Percentiles rank a stretch among this genome's conserved stretches.
phyloP scores from a whole-genome alignment of 2,888 invertebrate genomes.

The Choristoneura rosaceana region DNA sequence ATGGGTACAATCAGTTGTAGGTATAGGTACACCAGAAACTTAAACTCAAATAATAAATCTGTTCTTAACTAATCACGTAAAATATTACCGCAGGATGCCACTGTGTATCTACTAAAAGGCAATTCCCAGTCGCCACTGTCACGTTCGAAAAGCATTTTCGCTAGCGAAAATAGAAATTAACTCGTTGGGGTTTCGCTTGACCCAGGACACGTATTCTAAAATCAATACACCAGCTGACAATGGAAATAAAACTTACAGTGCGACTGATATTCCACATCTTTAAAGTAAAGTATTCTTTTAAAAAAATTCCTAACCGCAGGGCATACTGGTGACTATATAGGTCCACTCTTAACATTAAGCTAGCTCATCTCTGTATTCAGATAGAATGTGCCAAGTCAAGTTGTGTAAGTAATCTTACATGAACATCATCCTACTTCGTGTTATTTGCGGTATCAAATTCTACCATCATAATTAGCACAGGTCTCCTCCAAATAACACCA shows the following conservation, averaged over 20 bases:
- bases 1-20: too few relatives aligned
- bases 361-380: not conserved
- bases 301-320: not conserved
- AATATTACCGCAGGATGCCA: slow-evolving; percentile 33
- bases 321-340: not conserved
- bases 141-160: slow-evolving; percentile 54
- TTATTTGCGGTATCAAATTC: not conserved
- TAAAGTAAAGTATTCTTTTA: slow-evolving; percentile 14
- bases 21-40: too few relatives aligned
- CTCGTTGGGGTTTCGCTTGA: slow-evolving; percentile 54
- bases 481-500: too few relatives aligned
- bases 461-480: too few relatives aligned
- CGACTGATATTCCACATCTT: slow-evolving; percentile 14
- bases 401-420: not conserved
- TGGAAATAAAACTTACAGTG: slow-evolving; percentile 34
- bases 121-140: slow-evolving; percentile 52
- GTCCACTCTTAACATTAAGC: not conserved
- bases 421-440: not conserved
- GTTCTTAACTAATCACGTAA: slow-evolving; percentile 36
- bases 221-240: slow-evolving; percentile 55
- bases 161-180: slow-evolving; percentile 60
- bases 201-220: slow-evolving; percentile 55
- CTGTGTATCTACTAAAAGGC: slow-evolving; percentile 34
- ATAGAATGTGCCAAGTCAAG: not conserved
- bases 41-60: slow-evolving; percentile 21